Base-by-base conservation (phyloP, 2,888 invertebrate genomes). In the Drosophila austrosaltans region DNA sequence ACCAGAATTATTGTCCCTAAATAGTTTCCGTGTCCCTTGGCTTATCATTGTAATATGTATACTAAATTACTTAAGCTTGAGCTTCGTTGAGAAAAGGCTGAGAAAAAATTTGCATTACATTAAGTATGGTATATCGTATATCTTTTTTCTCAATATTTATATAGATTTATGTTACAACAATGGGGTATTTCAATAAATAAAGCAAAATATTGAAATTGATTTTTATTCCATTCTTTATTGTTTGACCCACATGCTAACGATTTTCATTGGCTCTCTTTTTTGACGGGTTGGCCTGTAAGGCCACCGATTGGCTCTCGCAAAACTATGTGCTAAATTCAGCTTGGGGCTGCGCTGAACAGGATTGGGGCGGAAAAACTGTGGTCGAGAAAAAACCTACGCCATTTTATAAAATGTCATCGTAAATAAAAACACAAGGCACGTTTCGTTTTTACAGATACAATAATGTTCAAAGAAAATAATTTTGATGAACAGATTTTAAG, bases 1-100 rank as follows among this genome's bases (percentile, higher is more conserved):
- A 48, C 48, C 12, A 28, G 39, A 3, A 36, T 28, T 12, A 56
- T 32, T 16, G 53, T 67, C 67, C 59, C 59, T 32, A 56, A 67
- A 66, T 25, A 22, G 22, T 32, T 57, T 57, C 6, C 57, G 57
- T 22, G 57, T 22, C 12, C 57, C 57, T 7, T 57, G 57, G 39
- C 40, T 36, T 42, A 32, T 40, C 61, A 40, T 69, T 54, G 2
- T 25, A 12, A 22, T 56, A 22, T 63, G n/a, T 56, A 22, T 63
- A 6, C 16, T 2, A 25, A 16, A 28, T n/a, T 16, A 40, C 16
- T 48, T 7, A 58, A 1, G 16, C 16, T 16, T 16, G 3, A 20
- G 20, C 48, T 25, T 10, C 22, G 10, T 48, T 10, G 22, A 10
- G 10, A 10, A 48, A 1, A 1, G 10, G 22, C 22, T 44, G 20